Evolutionary conservation across 2,113 vertebrate genomes (phyloP), one percentile per base, ranked within the genome.

Genomic region (Martes martes): DNA sequence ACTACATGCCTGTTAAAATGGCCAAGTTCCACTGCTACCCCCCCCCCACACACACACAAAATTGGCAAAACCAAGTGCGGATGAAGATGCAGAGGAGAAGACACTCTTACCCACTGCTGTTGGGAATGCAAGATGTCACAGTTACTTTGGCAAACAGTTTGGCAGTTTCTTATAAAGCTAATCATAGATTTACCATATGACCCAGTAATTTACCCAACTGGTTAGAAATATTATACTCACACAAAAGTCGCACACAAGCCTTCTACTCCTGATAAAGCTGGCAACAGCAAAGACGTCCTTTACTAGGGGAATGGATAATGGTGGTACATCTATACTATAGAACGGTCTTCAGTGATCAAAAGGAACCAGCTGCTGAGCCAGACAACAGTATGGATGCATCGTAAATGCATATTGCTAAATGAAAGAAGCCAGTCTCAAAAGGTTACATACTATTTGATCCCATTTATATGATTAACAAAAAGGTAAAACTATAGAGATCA

Each of bases 341-440:
- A 55, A 85, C n/a, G 36, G 9, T 57, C 31, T 65, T 89, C 31
- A 45, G 8, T 0, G 1, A 85, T 55, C 71, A 28, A 47, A 78
- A 91, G 42, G 52, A 88, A n/a, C 18, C 31, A 83, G n/a, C 33
- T 45, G 9, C 13, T 78, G 33, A 79, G 23, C 15, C 42, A 74
- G 26, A 24, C 11, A 65, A 36, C 31, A 83, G 74, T 39, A 11
- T 28, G 24, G 55, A 50, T 80, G 15, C 47, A 28, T 86, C 36
- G 50, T 89, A 65, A 71, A 47, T 63, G 63, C 55, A 36, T 55
- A 24, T 15, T 71, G 61, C 85, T 85, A 85, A 78, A 55, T 78
- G n/a, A 95, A 92, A 89, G 93, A 84, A 94, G 57, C 39, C 74
- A 59, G 65, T 50, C 67, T 65, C 65, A 47, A 67, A 94, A 80